Evolutionary conservation across 2,888 invertebrate species (phyloP).

Genomic region (Gymnoscelis rufifasciata): DNA sequence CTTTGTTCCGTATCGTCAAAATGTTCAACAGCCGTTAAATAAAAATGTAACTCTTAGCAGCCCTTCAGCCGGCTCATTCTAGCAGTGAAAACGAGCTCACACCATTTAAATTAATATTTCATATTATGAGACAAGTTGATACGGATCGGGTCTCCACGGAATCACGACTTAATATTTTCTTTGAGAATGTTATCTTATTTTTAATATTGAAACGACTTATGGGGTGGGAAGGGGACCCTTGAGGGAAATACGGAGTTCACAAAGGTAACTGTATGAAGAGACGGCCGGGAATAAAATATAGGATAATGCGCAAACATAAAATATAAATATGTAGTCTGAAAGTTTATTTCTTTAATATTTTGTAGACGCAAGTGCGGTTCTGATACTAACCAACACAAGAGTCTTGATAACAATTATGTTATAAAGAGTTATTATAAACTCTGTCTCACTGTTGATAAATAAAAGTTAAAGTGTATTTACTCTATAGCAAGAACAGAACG

Average conservation of each 20-base stretch:
- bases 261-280: constrained; percentile 49
- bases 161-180: constrained; percentile 75
- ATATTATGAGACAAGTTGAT: constrained; percentile 71
- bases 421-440: too few species aligned
- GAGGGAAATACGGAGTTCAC: constrained; percentile 50
- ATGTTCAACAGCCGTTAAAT: too few species aligned
- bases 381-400: too few species aligned
- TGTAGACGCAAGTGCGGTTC: too few species aligned
- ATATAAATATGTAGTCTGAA: constrained; percentile 5
- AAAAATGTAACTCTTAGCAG: too few species aligned
- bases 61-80: neutral
- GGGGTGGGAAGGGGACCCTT: constrained; percentile 36
- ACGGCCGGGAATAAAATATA: constrained; percentile 34
- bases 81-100: constrained; percentile 51
- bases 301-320: constrained; percentile 36
- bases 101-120: constrained; percentile 69
- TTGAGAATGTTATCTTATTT: constrained; percentile 74
- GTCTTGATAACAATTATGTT: too few species aligned
- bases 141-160: constrained; percentile 67
- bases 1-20: too few species aligned
- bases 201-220: constrained; percentile 72
- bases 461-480: too few species aligned
- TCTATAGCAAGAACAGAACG: too few species aligned
- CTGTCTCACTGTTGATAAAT: too few species aligned
- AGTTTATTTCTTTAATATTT: neutral